A percentile compares a stretch with the other conserved stretches of the same genome.
phyloP scores from a whole-genome alignment of 2,888 invertebrate species.

The Eilema griseolum region DNA sequence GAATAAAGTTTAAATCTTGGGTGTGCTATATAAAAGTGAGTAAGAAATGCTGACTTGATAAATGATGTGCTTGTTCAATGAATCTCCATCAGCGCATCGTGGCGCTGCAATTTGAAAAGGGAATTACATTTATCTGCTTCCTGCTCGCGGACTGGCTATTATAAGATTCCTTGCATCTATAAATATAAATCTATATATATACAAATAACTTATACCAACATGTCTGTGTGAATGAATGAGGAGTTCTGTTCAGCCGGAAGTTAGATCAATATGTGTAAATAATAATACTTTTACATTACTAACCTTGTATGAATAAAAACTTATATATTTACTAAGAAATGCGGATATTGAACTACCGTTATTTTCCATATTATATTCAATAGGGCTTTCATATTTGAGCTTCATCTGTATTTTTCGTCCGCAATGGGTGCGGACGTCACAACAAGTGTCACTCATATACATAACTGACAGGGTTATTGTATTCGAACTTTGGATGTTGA shows the following conservation, averaged over 20 bases:
- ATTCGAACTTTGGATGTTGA: constrained; percentile 79
- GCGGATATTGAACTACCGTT: constrained; percentile 1
- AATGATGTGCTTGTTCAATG: constrained; percentile 80
- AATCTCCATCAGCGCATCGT: constrained; percentile 79
- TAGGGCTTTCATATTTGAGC: constrained; percentile 14
- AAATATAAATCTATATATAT: constrained; percentile 19
- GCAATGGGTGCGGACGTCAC: constrained; percentile 17
- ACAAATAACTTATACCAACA: constrained; percentile 14
- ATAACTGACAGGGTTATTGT: constrained; percentile 63
- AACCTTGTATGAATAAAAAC: not conserved
- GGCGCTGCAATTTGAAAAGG: constrained; percentile 75
- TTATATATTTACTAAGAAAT: not conserved
- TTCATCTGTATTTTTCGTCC: constrained; percentile 26
- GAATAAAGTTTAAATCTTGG: constrained; percentile 72
- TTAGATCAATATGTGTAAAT: not conserved
- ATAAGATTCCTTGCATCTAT: constrained; percentile 49
- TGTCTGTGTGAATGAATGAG: not conserved
- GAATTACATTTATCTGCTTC: constrained; percentile 68
- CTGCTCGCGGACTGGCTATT: constrained; percentile 57
- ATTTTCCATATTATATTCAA: not conserved
- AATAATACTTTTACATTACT: not conserved
- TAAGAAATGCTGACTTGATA: constrained; percentile 78
- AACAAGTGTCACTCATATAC: constrained; percentile 51
- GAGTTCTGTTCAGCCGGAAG: not conserved
- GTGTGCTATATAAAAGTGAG: constrained; percentile 69